These are phyloP conservation scores for Cacoxenus indagator DNA, from an alignment of 2,888 invertebrate species.

Conservation along the genomic window DNA sequence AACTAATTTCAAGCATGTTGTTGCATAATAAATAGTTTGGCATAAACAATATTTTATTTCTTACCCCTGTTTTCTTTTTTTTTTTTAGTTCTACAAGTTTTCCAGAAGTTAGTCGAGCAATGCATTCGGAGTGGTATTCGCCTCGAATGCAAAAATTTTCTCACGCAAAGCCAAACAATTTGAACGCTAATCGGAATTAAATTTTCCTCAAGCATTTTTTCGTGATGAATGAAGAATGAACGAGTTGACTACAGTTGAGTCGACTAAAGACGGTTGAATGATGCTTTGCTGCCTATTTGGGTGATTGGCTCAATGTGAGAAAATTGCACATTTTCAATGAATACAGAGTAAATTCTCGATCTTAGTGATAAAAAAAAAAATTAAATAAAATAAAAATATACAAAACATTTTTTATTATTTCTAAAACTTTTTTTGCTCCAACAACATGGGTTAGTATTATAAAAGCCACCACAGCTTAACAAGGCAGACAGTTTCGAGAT, in stretches of 20 bases:
- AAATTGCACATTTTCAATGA: not conserved
- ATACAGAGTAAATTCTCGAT: not conserved
- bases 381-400: not conserved
- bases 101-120: not conserved
- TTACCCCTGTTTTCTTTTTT: not conserved
- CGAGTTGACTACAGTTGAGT: not conserved
- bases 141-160: slow-evolving; percentile 7
- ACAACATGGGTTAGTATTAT: too few relatives aligned
- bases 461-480: too few relatives aligned
- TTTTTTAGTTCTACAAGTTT: not conserved
- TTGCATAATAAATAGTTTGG: slow-evolving; percentile 18
- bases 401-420: too few relatives aligned
- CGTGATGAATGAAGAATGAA: not conserved
- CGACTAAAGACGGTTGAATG: not conserved
- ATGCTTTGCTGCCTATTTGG: not conserved
- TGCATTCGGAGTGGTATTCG: slow-evolving; percentile 16
- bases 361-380: not conserved
- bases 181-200: slow-evolving; percentile 11
- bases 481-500: too few relatives aligned
- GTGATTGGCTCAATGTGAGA: not conserved
- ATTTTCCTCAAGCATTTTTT: not conserved
- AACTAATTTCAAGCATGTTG: slow-evolving; percentile 22
- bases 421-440: too few relatives aligned
- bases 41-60: too few relatives aligned
- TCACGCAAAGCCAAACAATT: not conserved